Percentiles rank a stretch among this genome's conserved stretches.
Evolutionary conservation across 2,797 vertebrate genomes (phyloP).

Genomic region (Otolemur crassicaudatus): DNA sequence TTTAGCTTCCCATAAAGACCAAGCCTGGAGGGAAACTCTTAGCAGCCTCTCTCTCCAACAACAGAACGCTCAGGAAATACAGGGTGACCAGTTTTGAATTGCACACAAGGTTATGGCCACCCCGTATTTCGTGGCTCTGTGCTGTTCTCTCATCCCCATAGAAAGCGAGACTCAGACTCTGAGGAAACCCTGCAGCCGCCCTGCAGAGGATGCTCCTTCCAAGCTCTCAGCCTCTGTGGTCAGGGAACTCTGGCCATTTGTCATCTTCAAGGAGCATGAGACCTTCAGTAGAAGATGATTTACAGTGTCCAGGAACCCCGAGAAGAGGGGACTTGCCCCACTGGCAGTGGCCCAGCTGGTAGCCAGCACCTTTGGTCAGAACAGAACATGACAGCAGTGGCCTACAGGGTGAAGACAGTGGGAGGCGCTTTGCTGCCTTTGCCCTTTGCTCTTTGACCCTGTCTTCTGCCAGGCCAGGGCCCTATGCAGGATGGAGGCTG

Average conservation of each 20-base stretch:
- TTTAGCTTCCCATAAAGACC: not conserved
- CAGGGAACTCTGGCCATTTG: not conserved
- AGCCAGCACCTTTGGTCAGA: not conserved
- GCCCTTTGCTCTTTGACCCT: not conserved
- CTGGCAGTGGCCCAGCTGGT: not conserved
- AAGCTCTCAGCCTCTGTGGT: not conserved
- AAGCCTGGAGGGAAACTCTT: not conserved
- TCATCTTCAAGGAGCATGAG: not conserved
- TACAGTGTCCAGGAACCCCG: constrained; percentile 9
- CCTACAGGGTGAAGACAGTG: not conserved
- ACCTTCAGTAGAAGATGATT: not conserved
- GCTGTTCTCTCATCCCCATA: no score
- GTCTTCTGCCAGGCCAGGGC: no score
- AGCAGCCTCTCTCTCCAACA: not conserved
- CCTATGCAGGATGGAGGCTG: not conserved
- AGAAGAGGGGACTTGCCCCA: not conserved
- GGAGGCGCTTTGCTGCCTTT: not conserved
- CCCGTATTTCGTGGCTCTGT: not conserved
- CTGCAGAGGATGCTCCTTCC: not conserved
- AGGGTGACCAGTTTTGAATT: no score
- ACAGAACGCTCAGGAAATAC: not conserved
- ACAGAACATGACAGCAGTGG: not conserved
- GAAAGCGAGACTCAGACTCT: not conserved
- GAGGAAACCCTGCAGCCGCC: not conserved
- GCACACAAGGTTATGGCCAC: no score